Conservation (phyloP, 2,888 invertebrate species). For the Hypolimnas misippus region DNA sequence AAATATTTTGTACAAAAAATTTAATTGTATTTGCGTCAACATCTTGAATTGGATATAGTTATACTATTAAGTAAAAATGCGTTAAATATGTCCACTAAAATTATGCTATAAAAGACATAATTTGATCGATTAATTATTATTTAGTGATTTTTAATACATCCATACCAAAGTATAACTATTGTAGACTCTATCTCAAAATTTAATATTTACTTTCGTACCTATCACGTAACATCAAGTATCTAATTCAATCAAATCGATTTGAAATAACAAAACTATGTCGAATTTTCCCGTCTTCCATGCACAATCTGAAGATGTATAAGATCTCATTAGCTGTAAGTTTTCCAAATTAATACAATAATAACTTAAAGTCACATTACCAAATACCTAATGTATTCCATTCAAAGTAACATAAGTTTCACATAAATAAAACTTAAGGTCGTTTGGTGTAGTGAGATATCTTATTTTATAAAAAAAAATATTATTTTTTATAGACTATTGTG, state of each 20-base stretch:
- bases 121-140: constrained; percentile 8
- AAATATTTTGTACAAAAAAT: not conserved
- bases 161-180: too few species aligned
- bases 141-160: too few species aligned
- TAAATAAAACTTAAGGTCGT: not conserved
- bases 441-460: too few species aligned
- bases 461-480: too few species aligned
- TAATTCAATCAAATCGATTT: not conserved
- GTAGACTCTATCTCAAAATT: not conserved
- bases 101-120: not conserved
- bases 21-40: not conserved
- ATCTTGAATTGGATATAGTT: constrained; percentile 6
- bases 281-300: constrained; percentile 45
- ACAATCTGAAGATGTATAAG: constrained; percentile 29
- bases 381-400: not conserved
- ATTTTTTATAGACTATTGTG: too few species aligned
- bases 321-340: constrained; percentile 39
- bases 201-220: constrained; percentile 7
- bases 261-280: constrained; percentile 22
- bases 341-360: not conserved
- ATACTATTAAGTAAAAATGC: not conserved
- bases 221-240: not conserved
- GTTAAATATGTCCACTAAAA: not conserved
- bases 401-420: not conserved
- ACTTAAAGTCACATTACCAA: not conserved